Percentiles rank a stretch among this genome's conserved stretches.
These are phyloP conservation scores for Gambusia affinis DNA, from an alignment of 2,113 vertebrate genomes.

Conservation along the genomic window DNA sequence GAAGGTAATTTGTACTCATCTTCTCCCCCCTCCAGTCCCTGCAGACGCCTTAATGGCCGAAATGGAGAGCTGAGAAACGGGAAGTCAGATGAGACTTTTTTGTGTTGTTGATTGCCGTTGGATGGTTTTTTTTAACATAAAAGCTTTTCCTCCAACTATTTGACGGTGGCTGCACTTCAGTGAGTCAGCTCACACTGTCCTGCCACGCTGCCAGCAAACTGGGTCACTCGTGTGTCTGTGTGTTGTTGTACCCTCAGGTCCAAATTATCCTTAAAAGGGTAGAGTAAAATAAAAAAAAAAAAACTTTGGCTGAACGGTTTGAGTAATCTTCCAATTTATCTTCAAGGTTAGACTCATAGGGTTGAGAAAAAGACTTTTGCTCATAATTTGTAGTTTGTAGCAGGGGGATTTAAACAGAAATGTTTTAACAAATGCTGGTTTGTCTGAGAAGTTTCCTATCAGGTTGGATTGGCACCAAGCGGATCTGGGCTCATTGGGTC, in stretches of 20 bases:
- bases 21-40: slow-evolving; percentile 9
- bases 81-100: slow-evolving; percentile 1
- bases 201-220: slow-evolving; percentile 5
- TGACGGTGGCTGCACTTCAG: slow-evolving; percentile 11
- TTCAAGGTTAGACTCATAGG: too few relatives aligned
- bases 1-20: slow-evolving; percentile 38
- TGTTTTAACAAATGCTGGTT: too few relatives aligned
- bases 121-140: background rate
- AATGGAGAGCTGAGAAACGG: background rate
- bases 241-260: background rate
- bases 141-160: slow-evolving; percentile 26
- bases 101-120: background rate
- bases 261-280: background rate
- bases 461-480: too few relatives aligned
- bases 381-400: too few relatives aligned
- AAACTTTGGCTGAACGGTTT: too few relatives aligned
- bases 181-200: background rate
- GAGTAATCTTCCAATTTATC: too few relatives aligned
- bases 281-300: too few relatives aligned
- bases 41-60: background rate
- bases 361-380: too few relatives aligned
- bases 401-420: too few relatives aligned
- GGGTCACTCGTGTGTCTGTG: slow-evolving; percentile 28
- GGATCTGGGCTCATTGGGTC: too few relatives aligned
- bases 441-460: too few relatives aligned